phyloP scores from a whole-genome alignment of 2,113 vertebrate species.

The Sphyrna mokarran region DNA sequence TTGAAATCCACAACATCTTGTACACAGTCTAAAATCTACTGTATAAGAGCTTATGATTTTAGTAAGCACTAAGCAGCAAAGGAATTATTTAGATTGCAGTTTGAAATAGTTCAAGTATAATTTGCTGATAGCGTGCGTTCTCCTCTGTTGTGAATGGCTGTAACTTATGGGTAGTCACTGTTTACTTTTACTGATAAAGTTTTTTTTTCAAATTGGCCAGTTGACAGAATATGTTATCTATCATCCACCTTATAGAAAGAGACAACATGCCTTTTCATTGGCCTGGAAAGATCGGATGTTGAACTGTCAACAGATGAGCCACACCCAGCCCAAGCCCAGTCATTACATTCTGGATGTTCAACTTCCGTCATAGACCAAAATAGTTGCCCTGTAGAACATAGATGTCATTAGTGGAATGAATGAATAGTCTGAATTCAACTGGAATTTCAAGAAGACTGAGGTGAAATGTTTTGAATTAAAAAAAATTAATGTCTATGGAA shows the following conservation, averaged over 20 bases:
- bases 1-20: neutral
- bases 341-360: slow-evolving; percentile 12
- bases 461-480: neutral
- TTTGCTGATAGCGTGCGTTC: neutral
- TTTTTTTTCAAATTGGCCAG: neutral
- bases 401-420: neutral
- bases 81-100: neutral
- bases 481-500: neutral
- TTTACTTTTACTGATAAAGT: slow-evolving; percentile 3
- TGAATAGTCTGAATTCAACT: neutral
- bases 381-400: neutral
- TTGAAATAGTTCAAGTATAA: neutral
- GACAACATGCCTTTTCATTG: slow-evolving; percentile 22
- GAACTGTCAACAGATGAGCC: slow-evolving; percentile 15
- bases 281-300: slow-evolving; percentile 15
- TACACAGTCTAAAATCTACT: neutral
- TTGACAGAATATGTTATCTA: slow-evolving; percentile 1
- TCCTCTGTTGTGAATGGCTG: neutral
- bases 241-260: neutral
- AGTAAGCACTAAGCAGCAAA: neutral
- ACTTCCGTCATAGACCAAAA: neutral
- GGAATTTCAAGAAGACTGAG: neutral
- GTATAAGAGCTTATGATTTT: neutral
- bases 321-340: neutral
- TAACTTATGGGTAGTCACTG: neutral